A percentile compares a stretch with the other conserved stretches of the same genome.
These are phyloP conservation scores for Nasua narica DNA, from an alignment of 2,797 vertebrate species.

Conservation along the genomic window DNA sequence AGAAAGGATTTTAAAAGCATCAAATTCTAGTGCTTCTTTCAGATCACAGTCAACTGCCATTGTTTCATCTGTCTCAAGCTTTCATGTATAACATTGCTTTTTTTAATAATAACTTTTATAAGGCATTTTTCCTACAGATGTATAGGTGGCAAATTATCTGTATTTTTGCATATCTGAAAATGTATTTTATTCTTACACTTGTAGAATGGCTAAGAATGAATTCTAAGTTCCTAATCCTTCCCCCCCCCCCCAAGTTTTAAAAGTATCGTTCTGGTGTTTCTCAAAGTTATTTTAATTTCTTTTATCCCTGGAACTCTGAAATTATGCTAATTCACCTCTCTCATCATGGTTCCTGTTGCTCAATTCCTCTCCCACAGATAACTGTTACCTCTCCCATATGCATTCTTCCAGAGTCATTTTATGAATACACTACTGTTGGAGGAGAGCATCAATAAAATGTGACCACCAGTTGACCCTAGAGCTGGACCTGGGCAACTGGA, in stretches of 20 bases:
- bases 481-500: background rate
- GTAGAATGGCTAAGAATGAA: slow-evolving; percentile 53
- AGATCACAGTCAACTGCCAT: background rate
- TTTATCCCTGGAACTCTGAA: slow-evolving; percentile 33
- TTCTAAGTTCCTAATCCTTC: slow-evolving; percentile 54
- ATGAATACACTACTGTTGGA: background rate
- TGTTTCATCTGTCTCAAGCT: slow-evolving; percentile 32
- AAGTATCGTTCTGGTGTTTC: slow-evolving; percentile 35
- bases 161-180: slow-evolving; percentile 58
- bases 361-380: slow-evolving; percentile 25
- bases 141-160: slow-evolving; percentile 47
- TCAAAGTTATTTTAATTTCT: slow-evolving; percentile 47
- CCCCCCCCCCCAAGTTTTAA: slow-evolving; percentile 20
- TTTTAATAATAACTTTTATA: slow-evolving; percentile 47
- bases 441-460: background rate
- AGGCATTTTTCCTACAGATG: slow-evolving; percentile 42
- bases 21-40: slow-evolving; percentile 17
- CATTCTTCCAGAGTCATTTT: slow-evolving; percentile 39
- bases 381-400: background rate
- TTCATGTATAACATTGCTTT: slow-evolving; percentile 28
- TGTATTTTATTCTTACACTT: slow-evolving; percentile 57
- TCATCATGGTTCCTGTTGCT: slow-evolving; percentile 9
- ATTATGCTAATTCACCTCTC: slow-evolving; percentile 22
- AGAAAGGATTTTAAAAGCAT: slow-evolving; percentile 42
- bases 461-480: background rate